These are phyloP conservation scores for Mycalesis mineus DNA, from an alignment of 2,888 invertebrate species.

Conservation along the genomic window DNA sequence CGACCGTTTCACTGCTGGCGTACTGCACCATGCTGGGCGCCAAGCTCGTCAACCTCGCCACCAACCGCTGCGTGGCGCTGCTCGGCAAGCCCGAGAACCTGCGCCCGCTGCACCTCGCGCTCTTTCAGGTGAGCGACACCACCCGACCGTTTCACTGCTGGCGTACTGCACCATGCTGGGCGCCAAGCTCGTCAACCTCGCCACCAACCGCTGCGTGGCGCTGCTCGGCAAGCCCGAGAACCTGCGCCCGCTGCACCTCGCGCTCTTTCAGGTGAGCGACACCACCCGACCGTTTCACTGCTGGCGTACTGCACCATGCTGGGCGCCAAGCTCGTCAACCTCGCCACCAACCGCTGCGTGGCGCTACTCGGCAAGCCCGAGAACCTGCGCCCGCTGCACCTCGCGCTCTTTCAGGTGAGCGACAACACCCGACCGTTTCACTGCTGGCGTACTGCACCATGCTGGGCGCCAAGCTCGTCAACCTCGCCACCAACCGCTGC, in stretches of 20 bases:
- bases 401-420: slow-evolving; percentile 94
- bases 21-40: slow-evolving; percentile 98
- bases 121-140: slow-evolving; percentile 95
- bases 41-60: slow-evolving; percentile 93
- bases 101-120: slow-evolving; percentile 89
- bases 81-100: slow-evolving; percentile 97
- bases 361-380: slow-evolving; percentile 95
- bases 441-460: slow-evolving; percentile 96
- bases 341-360: slow-evolving; percentile 90
- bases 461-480: slow-evolving; percentile 96
- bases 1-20: slow-evolving; percentile 91
- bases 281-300: too few species aligned
- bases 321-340: slow-evolving; percentile 96
- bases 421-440: too few species aligned
- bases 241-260: slow-evolving; percentile 90
- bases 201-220: slow-evolving; percentile 89
- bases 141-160: slow-evolving; percentile 92
- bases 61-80: slow-evolving; percentile 89
- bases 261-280: slow-evolving; percentile 93
- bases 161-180: slow-evolving; percentile 97
- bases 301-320: slow-evolving; percentile 96
- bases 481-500: slow-evolving; percentile 91
- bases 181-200: slow-evolving; percentile 94
- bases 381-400: slow-evolving; percentile 91
- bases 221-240: slow-evolving; percentile 97